Percentiles rank a stretch among this genome's conserved stretches.
phyloP scores from a whole-genome alignment of 64 coral and sea anemone species.

The Porites lutea region DNA sequence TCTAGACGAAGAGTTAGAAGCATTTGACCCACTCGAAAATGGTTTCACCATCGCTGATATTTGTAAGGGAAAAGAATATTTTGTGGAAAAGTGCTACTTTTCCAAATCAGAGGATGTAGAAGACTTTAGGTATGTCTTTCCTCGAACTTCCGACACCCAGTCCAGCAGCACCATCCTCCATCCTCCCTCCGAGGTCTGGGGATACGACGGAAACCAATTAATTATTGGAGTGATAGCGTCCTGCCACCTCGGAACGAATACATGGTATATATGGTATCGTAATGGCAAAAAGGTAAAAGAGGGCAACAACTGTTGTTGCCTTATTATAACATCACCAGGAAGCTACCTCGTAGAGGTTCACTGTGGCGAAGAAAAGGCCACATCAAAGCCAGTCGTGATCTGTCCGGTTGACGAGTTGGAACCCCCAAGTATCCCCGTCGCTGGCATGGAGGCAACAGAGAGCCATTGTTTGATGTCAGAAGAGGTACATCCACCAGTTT shows the following conservation, averaged over 20 bases:
- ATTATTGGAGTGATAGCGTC: neutral
- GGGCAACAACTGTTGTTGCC: conserved; percentile 2
- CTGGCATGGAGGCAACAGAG: too few species aligned
- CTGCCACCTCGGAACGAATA: neutral
- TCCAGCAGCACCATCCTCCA: neutral
- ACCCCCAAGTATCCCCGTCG: conserved; percentile 1
- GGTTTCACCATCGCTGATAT: conserved; percentile 33
- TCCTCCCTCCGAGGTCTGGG: conserved; percentile 8
- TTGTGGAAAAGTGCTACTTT: neutral
- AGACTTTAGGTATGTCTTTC: conserved; percentile 17
- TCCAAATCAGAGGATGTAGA: neutral
- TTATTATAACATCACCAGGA: conserved; percentile 35
- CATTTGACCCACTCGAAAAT: conserved; percentile 25
- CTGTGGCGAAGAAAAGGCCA: neutral
- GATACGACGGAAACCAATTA: neutral
- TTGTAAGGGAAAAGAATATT: conserved; percentile 34
- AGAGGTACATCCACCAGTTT: neutral
- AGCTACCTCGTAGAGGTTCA: conserved; percentile 51
- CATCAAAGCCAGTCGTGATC: conserved; percentile 39
- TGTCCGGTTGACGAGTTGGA: neutral
- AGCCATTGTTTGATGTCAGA: too few species aligned
- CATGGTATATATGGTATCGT: conserved; percentile 54
- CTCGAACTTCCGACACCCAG: neutral
- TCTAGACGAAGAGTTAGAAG: neutral
- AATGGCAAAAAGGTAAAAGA: conserved; percentile 30